These are phyloP conservation scores for Chionodraco myersi DNA, from an alignment of 2,113 vertebrate species.

Conservation along the genomic window DNA sequence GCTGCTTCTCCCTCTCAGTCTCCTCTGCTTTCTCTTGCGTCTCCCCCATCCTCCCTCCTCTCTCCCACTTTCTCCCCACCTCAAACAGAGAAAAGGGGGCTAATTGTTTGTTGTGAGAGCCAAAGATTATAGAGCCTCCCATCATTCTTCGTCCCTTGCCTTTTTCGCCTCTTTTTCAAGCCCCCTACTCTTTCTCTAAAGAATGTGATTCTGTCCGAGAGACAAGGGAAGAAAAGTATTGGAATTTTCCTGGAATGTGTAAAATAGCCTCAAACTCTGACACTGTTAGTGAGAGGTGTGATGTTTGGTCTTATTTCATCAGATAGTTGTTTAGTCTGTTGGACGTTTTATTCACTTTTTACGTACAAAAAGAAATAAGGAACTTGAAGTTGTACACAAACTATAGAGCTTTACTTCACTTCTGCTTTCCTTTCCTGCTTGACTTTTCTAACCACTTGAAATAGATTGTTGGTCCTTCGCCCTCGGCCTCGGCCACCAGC, in stretches of 20 bases:
- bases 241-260: constrained; percentile 72
- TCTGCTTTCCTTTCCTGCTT: background rate
- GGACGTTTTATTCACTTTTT: background rate
- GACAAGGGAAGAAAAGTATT: constrained; percentile 74
- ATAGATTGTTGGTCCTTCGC: constrained; percentile 42
- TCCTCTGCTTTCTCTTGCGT: constrained; percentile 59
- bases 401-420: background rate
- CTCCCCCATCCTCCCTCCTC: constrained; percentile 4
- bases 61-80: constrained; percentile 62
- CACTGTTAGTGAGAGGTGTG: constrained; percentile 26
- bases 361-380: background rate
- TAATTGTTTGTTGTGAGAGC: constrained; percentile 90
- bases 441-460: constrained; percentile 2
- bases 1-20: constrained; percentile 70
- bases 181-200: constrained; percentile 69
- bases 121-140: constrained; percentile 84
- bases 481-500: constrained; percentile 38
- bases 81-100: constrained; percentile 81
- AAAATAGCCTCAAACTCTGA: constrained; percentile 54
- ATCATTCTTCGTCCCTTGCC: constrained; percentile 73
- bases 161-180: constrained; percentile 63
- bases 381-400: background rate
- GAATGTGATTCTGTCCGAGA: constrained; percentile 72
- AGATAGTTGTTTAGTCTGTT: background rate
- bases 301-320: constrained; percentile 17